Evolutionary conservation across 2,113 vertebrate genomes (phyloP).

Genomic region (Crotalus helleri): DNA sequence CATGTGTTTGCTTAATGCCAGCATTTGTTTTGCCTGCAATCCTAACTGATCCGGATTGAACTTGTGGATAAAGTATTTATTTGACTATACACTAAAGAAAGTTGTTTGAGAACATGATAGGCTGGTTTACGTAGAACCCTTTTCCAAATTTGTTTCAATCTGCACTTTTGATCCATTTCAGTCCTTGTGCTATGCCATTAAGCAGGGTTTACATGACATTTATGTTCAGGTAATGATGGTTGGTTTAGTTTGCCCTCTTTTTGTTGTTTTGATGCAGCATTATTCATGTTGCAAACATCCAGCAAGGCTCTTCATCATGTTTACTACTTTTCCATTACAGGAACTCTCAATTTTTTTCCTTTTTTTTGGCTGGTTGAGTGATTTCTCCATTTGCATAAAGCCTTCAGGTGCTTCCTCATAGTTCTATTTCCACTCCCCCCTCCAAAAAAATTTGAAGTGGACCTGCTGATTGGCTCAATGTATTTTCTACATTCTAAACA

Average conservation of each 20-base stretch:
- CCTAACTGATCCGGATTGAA: not conserved
- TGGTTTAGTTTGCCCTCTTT: not conserved
- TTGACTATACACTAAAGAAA: not conserved
- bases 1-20: not conserved
- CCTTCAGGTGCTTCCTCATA: not conserved
- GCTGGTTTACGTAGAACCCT: not conserved
- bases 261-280: not conserved
- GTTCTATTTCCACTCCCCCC: not conserved
- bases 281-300: not conserved
- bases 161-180: not conserved
- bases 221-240: not conserved
- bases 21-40: not conserved
- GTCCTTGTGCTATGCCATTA: not conserved
- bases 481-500: not conserved
- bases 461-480: not conserved
- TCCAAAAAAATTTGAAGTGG: not conserved
- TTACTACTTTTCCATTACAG: not conserved
- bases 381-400: not conserved
- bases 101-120: not conserved
- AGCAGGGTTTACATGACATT: not conserved
- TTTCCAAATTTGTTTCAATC: not conserved
- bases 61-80: not conserved
- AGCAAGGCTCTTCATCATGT: not conserved
- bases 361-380: slow-evolving; percentile 1
- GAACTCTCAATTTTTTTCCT: not conserved